A percentile compares a stretch with the other conserved stretches of the same genome.
phyloP scores from a whole-genome alignment of 2,113 vertebrate species.

The Notiomystis cincta region DNA sequence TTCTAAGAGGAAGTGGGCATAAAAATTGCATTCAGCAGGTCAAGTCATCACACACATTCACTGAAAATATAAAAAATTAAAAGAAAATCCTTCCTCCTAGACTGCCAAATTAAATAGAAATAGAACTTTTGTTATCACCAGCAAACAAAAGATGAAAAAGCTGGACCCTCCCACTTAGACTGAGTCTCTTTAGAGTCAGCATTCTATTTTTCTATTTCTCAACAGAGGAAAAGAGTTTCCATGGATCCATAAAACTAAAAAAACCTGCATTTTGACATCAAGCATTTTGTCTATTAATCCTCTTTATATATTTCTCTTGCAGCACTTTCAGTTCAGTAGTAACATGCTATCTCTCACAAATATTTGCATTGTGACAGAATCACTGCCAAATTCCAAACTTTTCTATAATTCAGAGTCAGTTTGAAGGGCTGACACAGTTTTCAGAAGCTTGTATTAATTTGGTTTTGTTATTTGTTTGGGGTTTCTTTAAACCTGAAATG shows the following conservation, averaged over 20 bases:
- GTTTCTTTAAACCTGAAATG: not conserved
- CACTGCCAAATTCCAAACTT: not conserved
- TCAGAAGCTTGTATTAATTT: not conserved
- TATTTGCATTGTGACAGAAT: not conserved
- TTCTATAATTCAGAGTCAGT: not conserved
- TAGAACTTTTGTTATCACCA: not conserved
- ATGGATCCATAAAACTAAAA: not conserved
- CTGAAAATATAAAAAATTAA: not conserved
- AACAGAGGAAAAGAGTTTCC: not conserved
- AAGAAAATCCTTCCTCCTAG: not conserved
- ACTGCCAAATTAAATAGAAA: not conserved
- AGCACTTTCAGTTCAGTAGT: not conserved
- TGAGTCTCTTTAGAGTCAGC: not conserved
- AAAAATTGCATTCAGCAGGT: not conserved
- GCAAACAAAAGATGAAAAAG: not conserved
- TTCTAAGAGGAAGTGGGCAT: not conserved
- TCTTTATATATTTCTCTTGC: not conserved
- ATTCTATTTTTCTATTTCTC: not conserved
- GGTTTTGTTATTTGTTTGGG: not conserved
- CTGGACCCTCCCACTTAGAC: not conserved
- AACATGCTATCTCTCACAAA: not conserved
- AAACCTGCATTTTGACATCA: not conserved
- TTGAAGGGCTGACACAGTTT: not conserved
- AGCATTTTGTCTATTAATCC: not conserved
- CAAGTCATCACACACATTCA: not conserved